Conservation (phyloP, 2,797 vertebrate species). For the Hoplostethus atlanticus region DNA sequence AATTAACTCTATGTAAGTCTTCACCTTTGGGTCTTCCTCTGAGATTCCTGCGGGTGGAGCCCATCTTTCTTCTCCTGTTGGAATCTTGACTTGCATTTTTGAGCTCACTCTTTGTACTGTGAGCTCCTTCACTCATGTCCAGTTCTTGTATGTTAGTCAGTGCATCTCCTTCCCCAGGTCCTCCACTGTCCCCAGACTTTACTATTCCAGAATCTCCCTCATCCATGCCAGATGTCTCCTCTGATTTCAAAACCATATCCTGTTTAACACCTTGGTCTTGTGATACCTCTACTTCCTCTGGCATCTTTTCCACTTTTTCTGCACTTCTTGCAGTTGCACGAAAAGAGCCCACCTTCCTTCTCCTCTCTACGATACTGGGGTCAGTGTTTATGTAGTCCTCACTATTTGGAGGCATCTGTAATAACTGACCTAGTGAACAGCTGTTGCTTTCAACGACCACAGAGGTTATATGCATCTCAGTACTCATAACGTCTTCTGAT, state of each 20-base stretch:
- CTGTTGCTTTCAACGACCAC: not conserved
- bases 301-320: too few species aligned
- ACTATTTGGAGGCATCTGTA: conserved; percentile 7
- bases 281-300: not conserved
- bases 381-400: not conserved
- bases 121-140: conserved; percentile 18
- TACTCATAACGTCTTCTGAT: conserved; percentile 16
- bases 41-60: conserved; percentile 66
- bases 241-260: conserved; percentile 9
- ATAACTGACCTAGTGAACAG: conserved; percentile 1
- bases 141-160: conserved; percentile 1
- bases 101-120: conserved; percentile 27
- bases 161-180: not conserved
- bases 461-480: conserved; percentile 15
- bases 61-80: conserved; percentile 67
- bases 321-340: too few species aligned
- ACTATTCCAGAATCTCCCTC: conserved; percentile 16
- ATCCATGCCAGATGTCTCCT: not conserved
- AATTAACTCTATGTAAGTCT: conserved; percentile 25
- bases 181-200: conserved; percentile 3
- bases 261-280: conserved; percentile 11
- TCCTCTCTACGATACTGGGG: not conserved
- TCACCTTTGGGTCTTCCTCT: conserved; percentile 39
- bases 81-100: conserved; percentile 34
- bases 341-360: too few species aligned